Evolutionary conservation across 2,797 vertebrate genomes (phyloP).

Genomic region (Acanthurus tractus): DNA sequence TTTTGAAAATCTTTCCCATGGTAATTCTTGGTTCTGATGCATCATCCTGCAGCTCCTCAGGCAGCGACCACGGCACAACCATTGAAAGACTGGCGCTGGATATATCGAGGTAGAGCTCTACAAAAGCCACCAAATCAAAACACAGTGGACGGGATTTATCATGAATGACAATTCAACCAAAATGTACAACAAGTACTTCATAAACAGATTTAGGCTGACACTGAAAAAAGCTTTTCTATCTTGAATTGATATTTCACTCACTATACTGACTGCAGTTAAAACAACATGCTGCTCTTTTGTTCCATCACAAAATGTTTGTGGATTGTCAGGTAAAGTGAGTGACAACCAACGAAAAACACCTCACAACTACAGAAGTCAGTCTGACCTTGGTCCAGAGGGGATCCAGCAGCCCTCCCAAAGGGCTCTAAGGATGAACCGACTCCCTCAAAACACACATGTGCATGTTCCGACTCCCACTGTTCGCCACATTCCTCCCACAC

Average conservation of each 20-base stretch:
- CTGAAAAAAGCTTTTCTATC: too few species aligned
- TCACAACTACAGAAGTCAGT: neutral
- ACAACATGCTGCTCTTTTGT: too few species aligned
- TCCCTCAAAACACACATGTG: slow-evolving; percentile 53
- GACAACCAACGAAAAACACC: neutral
- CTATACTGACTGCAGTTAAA: neutral
- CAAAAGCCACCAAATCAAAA: neutral
- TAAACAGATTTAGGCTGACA: neutral
- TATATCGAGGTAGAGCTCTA: slow-evolving; percentile 32
- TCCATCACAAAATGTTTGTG: too few species aligned
- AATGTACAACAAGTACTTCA: neutral
- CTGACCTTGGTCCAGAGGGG: slow-evolving; percentile 38
- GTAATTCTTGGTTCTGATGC: slow-evolving; percentile 45
- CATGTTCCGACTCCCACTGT: slow-evolving; percentile 41
- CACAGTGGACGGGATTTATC: fast-evolving
- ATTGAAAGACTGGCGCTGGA: slow-evolving; percentile 40
- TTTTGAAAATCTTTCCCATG: slow-evolving; percentile 56
- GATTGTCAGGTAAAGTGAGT: too few species aligned
- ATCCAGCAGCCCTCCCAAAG: slow-evolving; percentile 14
- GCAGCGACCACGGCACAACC: slow-evolving; percentile 72
- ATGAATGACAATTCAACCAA: neutral
- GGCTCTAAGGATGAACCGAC: neutral
- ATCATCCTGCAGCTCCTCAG: slow-evolving; percentile 33
- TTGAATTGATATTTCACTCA: neutral
- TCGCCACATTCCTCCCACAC: slow-evolving; percentile 77